Base-by-base conservation (phyloP, 1,140 invertebrate genomes). In the Papilio dardanus region DNA sequence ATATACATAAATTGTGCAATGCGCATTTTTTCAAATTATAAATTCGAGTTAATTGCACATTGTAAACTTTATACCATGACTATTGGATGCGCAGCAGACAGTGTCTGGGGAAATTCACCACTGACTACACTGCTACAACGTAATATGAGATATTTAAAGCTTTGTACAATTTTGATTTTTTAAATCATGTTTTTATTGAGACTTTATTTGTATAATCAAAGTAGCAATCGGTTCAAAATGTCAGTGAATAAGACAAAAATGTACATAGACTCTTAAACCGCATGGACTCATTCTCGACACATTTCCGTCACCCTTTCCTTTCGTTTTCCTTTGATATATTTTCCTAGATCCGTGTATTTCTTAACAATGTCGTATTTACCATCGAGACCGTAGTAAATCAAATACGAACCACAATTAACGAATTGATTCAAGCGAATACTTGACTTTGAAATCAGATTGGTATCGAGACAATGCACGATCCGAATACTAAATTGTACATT, bases 71-170 rank as follows among this genome's bases (percentile, higher is more conserved):
- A 6, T 30, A 30, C 12, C 14, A 28, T 14, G 54, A 62, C 24
- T 62, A 62, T 62, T 62, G 24, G 24, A 62, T 12, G 8, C 4
- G 24, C n/a, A 28, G 54, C 24, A 14, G 24, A 28, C 54, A 62
- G 24, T 28, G 24, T 62, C 54, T 62, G 24, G 54, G 54, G 54
- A 62, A 62, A 62, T 62, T 62, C n/a, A 28, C 12, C 54, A 62
- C 54, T 14, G 24, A 62, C 42, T 46, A 16, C n/a, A 12, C 54
- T 14, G 30, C 21, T 28, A 24, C 30, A 62, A 62, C 24, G 24
- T 28, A 14, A 28, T 58, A 14, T 14, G 24, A 28, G 1, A 14
- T 24, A 6, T 24, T 58, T 28, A 54, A 54, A 28, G 5, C 3
- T 28, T 28, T 58, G 21, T n/a, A 28, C 5, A 58, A 24, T 54